phyloP scores from a whole-genome alignment of 2,888 invertebrate genomes.

The Tinea semifulvella region DNA sequence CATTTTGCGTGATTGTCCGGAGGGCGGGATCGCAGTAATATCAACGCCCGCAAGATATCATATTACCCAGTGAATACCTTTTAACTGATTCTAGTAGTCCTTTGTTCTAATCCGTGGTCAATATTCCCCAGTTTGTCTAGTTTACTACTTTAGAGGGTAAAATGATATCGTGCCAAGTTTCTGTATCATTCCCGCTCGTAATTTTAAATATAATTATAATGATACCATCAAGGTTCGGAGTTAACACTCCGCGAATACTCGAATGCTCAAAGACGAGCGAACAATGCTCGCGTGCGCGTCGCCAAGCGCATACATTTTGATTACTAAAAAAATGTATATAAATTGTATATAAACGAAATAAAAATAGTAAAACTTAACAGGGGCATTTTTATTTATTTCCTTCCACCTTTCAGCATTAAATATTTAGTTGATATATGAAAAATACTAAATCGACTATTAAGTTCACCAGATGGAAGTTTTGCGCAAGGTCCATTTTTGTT shows the following conservation, averaged over 20 bases:
- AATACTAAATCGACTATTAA: too few species aligned
- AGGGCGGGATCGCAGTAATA: constrained; percentile 34
- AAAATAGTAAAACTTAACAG: constrained; percentile 43
- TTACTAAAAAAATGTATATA: constrained; percentile 54
- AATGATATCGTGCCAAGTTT: constrained; percentile 40
- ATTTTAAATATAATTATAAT: constrained; percentile 37
- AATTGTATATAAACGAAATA: constrained; percentile 60
- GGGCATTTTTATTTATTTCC: neutral
- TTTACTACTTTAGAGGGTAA: too few species aligned
- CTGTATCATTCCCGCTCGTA: constrained; percentile 52
- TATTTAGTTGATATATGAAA: too few species aligned
- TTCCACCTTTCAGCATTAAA: too few species aligned
- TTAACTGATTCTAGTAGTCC: neutral
- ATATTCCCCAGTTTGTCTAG: too few species aligned
- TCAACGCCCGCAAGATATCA: constrained; percentile 5
- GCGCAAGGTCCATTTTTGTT: too few species aligned
- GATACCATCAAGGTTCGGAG: constrained; percentile 27
- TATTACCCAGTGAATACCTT: neutral
- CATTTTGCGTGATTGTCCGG: constrained; percentile 35
- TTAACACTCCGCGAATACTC: constrained; percentile 16
- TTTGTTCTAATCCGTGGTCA: too few species aligned
- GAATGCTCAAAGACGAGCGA: constrained; percentile 47
- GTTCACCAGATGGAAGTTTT: too few species aligned
- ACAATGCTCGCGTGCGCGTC: constrained; percentile 33
- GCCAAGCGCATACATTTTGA: constrained; percentile 2